Base-by-base conservation (phyloP, 2,113 vertebrate species). In the Hydropotes inermis region DNA sequence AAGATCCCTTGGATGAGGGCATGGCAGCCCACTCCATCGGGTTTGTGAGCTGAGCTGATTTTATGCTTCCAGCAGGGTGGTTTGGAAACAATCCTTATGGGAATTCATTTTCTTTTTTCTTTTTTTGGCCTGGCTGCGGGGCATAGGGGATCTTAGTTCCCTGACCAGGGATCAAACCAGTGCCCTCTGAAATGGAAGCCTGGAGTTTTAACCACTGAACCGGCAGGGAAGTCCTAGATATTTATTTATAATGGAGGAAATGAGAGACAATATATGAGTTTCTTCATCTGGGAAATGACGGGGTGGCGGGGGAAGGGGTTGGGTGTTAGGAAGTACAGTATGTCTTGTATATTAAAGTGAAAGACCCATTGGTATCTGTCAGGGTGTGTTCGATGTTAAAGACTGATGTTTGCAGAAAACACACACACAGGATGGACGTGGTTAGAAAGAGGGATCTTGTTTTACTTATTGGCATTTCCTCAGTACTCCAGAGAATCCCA, bases 11-110 rank as follows among this genome's bases (percentile, higher is more conserved):
- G 21, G 23, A 27, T 14, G 39, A 43, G 39, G 23, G 70, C 21
- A 43, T 43, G 39, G 70, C 39, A 13, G 27, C 70, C 70, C 23
- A 27, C 70, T 43, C 70, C 12, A 76, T 36, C 7, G 45, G 45
- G 45, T 92, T 78, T 90, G 50, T 67, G 81, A 89, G 52, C 28
- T 67, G 81, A 89, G 52, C 28, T 92, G 61, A 96, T 2, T 13
- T 92, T 96, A 92, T 43, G 74, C 55, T 92, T 55, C 47, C 45
- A 76, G 79, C 52, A 47, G 55, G 12, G 52, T 79, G 58, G 28
- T 47, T 92, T 92, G 93, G 95, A 95, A 87, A 33, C 4, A 3
- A 28, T 79, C 52, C 61, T 52, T 36, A 7, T 13, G 19, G 67
- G 52, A 50, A 82, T 82, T 36, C 50, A 36, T 54, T 83, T 33